Evolutionary conservation across 2,888 invertebrate species (phyloP).

Genomic region (Bursaphelenchus okinawaensis): DNA sequence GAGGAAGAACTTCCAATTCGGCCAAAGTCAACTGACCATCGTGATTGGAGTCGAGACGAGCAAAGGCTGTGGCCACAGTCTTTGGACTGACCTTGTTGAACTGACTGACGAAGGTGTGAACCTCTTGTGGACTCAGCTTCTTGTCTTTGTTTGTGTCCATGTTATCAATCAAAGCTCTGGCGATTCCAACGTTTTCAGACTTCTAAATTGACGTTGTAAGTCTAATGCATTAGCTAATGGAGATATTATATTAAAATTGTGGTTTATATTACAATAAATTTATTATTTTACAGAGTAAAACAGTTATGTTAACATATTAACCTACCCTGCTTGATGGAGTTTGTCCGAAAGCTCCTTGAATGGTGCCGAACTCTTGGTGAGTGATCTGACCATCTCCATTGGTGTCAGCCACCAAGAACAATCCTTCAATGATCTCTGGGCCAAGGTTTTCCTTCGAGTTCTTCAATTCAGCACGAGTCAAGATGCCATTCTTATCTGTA

Average conservation of each 20-base stretch:
- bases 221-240: background rate
- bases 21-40: slow-evolving; percentile 26
- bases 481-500: slow-evolving; percentile 37
- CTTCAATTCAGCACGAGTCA: slow-evolving; percentile 26
- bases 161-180: slow-evolving; percentile 42
- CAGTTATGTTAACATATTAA: background rate
- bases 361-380: slow-evolving; percentile 37
- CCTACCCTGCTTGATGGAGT: slow-evolving; percentile 16
- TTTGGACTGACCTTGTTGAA: slow-evolving; percentile 23
- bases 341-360: slow-evolving; percentile 26
- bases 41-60: slow-evolving; percentile 25
- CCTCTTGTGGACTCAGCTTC: slow-evolving; percentile 35
- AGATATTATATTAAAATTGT: background rate
- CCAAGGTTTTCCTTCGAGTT: slow-evolving; percentile 22
- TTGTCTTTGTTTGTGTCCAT: slow-evolving; percentile 47
- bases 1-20: slow-evolving; percentile 31
- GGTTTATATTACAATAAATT: no score
- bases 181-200: slow-evolving; percentile 37
- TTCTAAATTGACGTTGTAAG: slow-evolving; percentile 10
- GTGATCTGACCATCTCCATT: slow-evolving; percentile 42
- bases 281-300: no score
- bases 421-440: slow-evolving; percentile 43
- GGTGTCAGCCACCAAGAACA: slow-evolving; percentile 46
- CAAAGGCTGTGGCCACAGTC: slow-evolving; percentile 23
- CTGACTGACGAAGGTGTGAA: slow-evolving; percentile 37